Conservation (phyloP, 37 sponge, comb jelly and placozoan species). For the Amphimedon queenslandica region DNA sequence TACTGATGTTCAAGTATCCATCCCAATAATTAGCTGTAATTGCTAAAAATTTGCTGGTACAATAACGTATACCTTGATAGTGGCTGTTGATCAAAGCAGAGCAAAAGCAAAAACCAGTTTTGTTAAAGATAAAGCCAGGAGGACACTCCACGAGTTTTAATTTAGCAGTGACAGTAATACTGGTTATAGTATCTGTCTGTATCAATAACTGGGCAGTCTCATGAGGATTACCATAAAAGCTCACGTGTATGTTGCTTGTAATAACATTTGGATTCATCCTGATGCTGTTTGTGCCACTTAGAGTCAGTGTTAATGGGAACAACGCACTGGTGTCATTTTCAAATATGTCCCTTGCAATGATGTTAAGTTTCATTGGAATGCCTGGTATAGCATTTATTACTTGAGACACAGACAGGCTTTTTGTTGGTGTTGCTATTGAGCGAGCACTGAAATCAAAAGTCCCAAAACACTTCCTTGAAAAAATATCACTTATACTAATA, state of each 20-base stretch:
- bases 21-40: conserved; percentile 19
- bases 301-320: not conserved
- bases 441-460: not conserved
- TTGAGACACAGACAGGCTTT: not conserved
- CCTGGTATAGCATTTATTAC: not conserved
- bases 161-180: not conserved
- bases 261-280: not conserved
- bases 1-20: conserved; percentile 6
- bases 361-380: not conserved
- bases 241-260: not conserved
- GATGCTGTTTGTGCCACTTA: not conserved
- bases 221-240: not conserved
- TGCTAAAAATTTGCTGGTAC: conserved; percentile 1
- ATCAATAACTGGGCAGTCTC: not conserved
- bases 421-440: not conserved
- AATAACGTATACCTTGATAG: conserved; percentile 3
- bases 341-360: not conserved
- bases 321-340: not conserved
- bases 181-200: not conserved
- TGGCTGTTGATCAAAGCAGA: not conserved
- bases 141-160: not conserved
- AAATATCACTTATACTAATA: not conserved
- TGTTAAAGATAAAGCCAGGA: not conserved
- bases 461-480: not conserved
- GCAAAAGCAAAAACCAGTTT: conserved; percentile 11